A percentile compares a stretch with the other conserved stretches of the same genome.
Conservation (phyloP, 2,113 vertebrate species). For the Dicrurus megarhynchus region DNA sequence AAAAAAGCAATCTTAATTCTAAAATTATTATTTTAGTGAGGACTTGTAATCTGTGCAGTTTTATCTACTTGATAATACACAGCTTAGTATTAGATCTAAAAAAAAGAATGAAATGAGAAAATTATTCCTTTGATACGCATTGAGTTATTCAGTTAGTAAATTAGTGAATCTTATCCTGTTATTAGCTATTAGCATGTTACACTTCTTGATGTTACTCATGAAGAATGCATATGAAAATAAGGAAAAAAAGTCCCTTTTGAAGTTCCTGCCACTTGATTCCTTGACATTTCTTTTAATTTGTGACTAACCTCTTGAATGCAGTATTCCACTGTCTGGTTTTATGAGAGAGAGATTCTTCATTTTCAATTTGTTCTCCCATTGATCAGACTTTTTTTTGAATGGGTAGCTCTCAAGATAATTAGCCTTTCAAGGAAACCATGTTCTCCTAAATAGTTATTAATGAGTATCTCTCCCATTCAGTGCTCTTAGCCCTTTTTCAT, state of each 20-base stretch:
- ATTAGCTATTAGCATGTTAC: slow-evolving; percentile 52
- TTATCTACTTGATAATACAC: neutral
- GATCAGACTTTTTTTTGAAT: neutral
- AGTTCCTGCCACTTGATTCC: slow-evolving; percentile 14
- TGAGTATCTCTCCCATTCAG: neutral
- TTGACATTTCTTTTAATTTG: slow-evolving; percentile 53
- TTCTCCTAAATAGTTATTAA: slow-evolving; percentile 1
- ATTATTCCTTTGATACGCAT: slow-evolving; percentile 48
- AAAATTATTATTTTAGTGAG: neutral
- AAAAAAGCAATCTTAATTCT: neutral
- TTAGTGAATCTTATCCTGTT: slow-evolving; percentile 37
- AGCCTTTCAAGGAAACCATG: neutral
- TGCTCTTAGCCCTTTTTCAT: neutral
- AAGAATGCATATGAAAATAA: slow-evolving; percentile 17
- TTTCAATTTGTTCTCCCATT: slow-evolving; percentile 28
- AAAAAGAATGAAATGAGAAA: slow-evolving; percentile 21
- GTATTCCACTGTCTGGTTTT: neutral
- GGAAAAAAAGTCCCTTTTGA: slow-evolving; percentile 24
- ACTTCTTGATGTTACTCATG: slow-evolving; percentile 42
- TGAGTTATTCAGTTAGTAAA: slow-evolving; percentile 53
- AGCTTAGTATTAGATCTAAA: slow-evolving; percentile 9
- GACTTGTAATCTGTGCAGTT: neutral
- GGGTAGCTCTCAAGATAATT: slow-evolving; percentile 8
- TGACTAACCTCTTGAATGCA: slow-evolving; percentile 4
- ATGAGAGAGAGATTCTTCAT: neutral